Conservation (phyloP, 2,888 invertebrate genomes). For the Aspidiotus rigidus region DNA sequence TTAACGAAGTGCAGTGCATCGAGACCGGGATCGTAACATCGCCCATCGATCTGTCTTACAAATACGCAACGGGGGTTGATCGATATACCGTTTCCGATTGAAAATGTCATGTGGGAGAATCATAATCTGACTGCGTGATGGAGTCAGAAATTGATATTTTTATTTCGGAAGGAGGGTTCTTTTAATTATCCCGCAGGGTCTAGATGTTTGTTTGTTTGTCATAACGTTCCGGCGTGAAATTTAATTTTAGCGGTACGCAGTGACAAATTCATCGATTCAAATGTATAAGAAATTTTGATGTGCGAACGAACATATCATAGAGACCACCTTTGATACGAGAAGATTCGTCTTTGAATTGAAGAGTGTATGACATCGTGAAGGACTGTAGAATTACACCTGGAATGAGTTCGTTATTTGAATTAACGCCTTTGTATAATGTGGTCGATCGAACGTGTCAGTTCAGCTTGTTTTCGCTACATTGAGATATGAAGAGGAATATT, state of each 20-base stretch:
- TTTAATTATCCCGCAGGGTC: conserved; percentile 2
- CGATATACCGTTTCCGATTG: conserved; percentile 3
- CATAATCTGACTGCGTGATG: conserved; percentile 5
- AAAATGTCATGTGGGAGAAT: neutral
- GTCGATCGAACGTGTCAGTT: too few relatives aligned
- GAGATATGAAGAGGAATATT: too few relatives aligned
- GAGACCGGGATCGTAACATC: neutral
- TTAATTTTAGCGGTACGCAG: neutral
- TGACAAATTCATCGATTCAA: neutral
- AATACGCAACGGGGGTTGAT: conserved; percentile 15
- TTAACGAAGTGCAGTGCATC: neutral
- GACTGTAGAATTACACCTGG: too few relatives aligned
- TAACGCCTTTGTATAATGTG: too few relatives aligned
- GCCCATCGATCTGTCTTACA: conserved; percentile 14
- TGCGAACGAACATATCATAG: too few relatives aligned
- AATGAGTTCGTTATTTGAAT: too few relatives aligned
- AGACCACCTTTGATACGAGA: too few relatives aligned
- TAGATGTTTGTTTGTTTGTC: conserved; percentile 2
- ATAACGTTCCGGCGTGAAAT: conserved; percentile 2
- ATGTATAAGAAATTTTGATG: too few relatives aligned
- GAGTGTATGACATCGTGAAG: too few relatives aligned
- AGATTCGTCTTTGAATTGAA: too few relatives aligned
- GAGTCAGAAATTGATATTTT: conserved; percentile 8
- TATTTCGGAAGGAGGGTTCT: neutral
- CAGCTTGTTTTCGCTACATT: too few relatives aligned